Base-by-base conservation (phyloP, 2,113 vertebrate species). In the Dipodomys stephensi region DNA sequence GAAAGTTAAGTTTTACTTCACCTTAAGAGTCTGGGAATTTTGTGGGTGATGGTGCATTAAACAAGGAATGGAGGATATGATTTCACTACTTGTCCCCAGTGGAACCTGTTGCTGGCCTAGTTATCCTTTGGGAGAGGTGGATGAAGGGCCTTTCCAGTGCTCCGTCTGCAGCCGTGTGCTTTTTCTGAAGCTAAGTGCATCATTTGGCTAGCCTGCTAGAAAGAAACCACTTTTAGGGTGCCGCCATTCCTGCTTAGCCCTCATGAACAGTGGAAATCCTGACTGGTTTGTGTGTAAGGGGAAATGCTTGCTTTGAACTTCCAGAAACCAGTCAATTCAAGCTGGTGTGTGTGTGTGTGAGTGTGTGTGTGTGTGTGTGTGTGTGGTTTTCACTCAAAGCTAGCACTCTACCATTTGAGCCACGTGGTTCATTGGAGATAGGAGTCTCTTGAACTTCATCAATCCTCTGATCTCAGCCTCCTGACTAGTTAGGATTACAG, bases 21-120 rank as follows among this genome's bases (percentile, higher is more conserved):
- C 94, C 57, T 91, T 44, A 39, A 23, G 80, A 80, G 2, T 8
- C 16, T 49, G 20, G 35, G 44, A 68, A 78, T 28, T 80, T 76
- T 62, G 65, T 0, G 65, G 27, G 15, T 4, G 80, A 72, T 53
- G 28, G 62, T 27, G 2, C 15, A n/a, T 72, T 22, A 72, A 77
- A 88, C 90, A 96, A 92, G 88, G 89, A 76, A 87, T 25, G n/a
- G 44, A 60, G 32, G 25, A 77, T 69, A 89, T 93, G 72, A 76
- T 83, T 92, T 81, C 67, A 94, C 35, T 68, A 93, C 87, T 91
- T 57, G 2, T 18, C 27, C 30, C n/a, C 68, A 2, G 62, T 6
- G 64, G 78, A 80, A 71, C 81, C 25, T 64, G 64, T 85, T 35
- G 3, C 44, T 22, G 35, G 65, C 64, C 84, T 35, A 19, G 1